These are phyloP conservation scores for Drosophila gunungcola DNA, from an alignment of 1,140 invertebrate genomes.

Conservation along the genomic window DNA sequence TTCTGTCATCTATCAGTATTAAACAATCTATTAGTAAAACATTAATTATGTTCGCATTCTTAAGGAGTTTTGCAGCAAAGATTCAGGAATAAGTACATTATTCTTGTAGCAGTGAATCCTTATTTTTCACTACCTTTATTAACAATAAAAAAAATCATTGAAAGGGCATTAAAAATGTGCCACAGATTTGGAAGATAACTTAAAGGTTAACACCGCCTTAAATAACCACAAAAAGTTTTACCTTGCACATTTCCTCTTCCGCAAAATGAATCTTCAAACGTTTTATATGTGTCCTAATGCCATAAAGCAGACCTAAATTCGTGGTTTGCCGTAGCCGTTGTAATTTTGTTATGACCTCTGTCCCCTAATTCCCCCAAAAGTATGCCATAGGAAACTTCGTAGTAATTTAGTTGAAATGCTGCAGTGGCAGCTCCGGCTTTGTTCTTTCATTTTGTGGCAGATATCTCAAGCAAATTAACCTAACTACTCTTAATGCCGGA, in stretches of 20 bases:
- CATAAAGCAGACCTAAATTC: conserved; percentile 39
- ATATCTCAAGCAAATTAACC: conserved; percentile 59
- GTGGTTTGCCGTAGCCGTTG: conserved; percentile 35
- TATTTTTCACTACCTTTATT: neutral
- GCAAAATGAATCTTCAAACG: conserved; percentile 41
- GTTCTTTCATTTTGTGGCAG: conserved; percentile 53
- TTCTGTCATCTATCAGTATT: conserved; percentile 10
- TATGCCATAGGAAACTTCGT: conserved; percentile 29
- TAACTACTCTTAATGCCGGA: conserved; percentile 52
- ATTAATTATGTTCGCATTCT: neutral
- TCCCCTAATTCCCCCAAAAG: conserved; percentile 21
- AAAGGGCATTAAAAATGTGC: too few species aligned
- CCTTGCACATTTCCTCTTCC: conserved; percentile 11
- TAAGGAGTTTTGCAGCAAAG: too few species aligned
- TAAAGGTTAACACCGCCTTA: conserved; percentile 15
- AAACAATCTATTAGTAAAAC: neutral
- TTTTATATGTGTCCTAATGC: conserved; percentile 43
- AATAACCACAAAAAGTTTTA: conserved; percentile 19
- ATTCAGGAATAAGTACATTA: too few species aligned
- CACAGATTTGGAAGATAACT: neutral
- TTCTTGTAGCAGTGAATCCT: too few species aligned
- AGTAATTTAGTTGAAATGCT: conserved; percentile 43
- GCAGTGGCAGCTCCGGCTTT: conserved; percentile 36
- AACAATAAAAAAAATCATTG: too few species aligned
- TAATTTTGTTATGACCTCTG: conserved; percentile 41